These are phyloP conservation scores for Oscheius sp. DNA, from an alignment of 2,888 invertebrate genomes.

Conservation along the genomic window DNA sequence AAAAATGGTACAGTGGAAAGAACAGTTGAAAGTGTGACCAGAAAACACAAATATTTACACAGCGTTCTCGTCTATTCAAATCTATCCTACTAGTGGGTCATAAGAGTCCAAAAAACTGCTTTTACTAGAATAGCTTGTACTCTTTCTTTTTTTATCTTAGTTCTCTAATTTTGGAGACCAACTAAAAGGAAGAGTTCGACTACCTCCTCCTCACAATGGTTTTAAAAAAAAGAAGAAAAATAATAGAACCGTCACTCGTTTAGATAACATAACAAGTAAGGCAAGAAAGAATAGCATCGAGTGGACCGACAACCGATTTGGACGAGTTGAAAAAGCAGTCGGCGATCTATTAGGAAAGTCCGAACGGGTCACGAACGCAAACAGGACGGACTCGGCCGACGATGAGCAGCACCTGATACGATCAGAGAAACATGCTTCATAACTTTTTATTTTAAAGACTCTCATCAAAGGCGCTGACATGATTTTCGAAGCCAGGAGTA, in stretches of 20 bases:
- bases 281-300: background rate
- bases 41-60: conserved; percentile 30
- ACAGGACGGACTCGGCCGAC: conserved; percentile 7
- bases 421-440: no score
- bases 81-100: conserved; percentile 2
- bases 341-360: conserved; percentile 28
- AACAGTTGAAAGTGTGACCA: conserved; percentile 5
- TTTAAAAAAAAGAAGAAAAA: background rate
- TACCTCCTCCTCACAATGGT: no score
- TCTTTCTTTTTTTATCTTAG: background rate
- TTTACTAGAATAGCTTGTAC: background rate
- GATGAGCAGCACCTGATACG: conserved; percentile 21
- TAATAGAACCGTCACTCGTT: background rate
- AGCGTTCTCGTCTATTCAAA: background rate
- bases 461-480: conserved; percentile 17
- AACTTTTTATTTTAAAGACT: no score
- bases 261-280: conserved; percentile 1
- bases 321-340: conserved; percentile 20
- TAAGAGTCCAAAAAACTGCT: background rate
- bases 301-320: conserved; percentile 21
- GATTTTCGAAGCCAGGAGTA: conserved; percentile 15
- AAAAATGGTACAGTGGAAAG: background rate
- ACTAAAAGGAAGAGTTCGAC: background rate
- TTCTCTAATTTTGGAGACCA: background rate
- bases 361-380: conserved; percentile 28